These are phyloP conservation scores for Arctopsyche grandis DNA, from an alignment of 1,140 invertebrate genomes.

Conservation along the genomic window DNA sequence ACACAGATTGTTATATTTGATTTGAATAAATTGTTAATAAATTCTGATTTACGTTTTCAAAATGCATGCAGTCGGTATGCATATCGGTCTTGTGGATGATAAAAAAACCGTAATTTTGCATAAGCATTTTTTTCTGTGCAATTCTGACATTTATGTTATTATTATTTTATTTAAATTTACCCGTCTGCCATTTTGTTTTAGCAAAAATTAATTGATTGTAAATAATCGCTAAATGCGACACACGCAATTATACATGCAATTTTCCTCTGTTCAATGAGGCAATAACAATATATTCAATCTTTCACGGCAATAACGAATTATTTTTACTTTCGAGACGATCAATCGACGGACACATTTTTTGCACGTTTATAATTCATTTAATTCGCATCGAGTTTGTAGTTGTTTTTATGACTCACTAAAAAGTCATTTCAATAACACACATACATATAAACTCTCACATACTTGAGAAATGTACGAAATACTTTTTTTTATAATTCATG, in stretches of 20 bases:
- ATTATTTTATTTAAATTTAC: constrained; percentile 4
- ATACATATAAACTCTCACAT: not conserved
- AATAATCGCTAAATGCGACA: constrained; percentile 1
- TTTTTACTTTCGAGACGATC: not conserved
- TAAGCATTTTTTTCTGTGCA: not conserved
- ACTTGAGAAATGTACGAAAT: too few relatives aligned
- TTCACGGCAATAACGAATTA: not conserved
- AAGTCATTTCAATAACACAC: constrained; percentile 4
- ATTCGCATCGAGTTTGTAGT: not conserved
- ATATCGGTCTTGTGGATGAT: too few relatives aligned
- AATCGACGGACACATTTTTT: not conserved
- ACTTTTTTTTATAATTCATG: too few relatives aligned
- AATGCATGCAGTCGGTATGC: too few relatives aligned
- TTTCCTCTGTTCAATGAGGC: not conserved
- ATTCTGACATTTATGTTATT: constrained; percentile 15
- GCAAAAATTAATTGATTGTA: constrained; percentile 14
- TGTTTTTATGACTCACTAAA: not conserved
- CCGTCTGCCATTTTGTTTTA: not conserved
- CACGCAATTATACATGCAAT: not conserved
- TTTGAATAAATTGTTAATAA: too few relatives aligned
- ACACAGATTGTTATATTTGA: too few relatives aligned
- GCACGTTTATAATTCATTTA: not conserved
- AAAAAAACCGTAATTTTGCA: too few relatives aligned
- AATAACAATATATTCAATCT: constrained; percentile 5
- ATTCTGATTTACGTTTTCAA: too few relatives aligned